Conservation (phyloP, 2,113 vertebrate species). For the Leiothrix lutea region DNA sequence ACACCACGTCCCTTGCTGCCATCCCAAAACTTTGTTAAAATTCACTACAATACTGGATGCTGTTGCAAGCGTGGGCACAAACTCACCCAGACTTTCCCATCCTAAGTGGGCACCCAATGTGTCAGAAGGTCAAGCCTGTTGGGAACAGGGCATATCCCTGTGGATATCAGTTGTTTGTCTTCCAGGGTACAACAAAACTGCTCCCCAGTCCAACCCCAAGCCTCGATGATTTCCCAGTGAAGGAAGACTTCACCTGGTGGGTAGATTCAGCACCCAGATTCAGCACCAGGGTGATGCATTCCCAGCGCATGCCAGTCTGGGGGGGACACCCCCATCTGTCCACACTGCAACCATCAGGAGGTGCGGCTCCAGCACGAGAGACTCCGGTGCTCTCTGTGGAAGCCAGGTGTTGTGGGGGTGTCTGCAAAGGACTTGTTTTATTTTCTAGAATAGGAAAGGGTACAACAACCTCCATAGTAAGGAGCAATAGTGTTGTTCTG, state of each 20-base stretch:
- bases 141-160: background rate
- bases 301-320: fast-evolving
- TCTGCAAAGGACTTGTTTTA: background rate
- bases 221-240: background rate
- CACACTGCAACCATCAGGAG: fast-evolving
- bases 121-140: background rate
- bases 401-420: background rate
- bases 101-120: fast-evolving
- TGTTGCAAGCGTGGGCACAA: fast-evolving
- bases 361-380: background rate
- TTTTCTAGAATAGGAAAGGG: background rate
- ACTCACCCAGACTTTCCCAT: background rate
- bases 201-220: background rate
- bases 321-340: fast-evolving
- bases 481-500: background rate
- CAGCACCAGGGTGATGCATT: no score
- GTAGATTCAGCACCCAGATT: background rate
- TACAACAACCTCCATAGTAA: background rate
- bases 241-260: background rate
- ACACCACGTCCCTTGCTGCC: background rate
- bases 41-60: background rate
- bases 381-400: background rate
- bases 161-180: background rate
- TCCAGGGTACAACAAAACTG: fast-evolving
- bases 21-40: background rate